A percentile compares a stretch with the other conserved stretches of the same genome.
phyloP scores from a whole-genome alignment of 2,113 vertebrate species.

The Dipodomys spectabilis region DNA sequence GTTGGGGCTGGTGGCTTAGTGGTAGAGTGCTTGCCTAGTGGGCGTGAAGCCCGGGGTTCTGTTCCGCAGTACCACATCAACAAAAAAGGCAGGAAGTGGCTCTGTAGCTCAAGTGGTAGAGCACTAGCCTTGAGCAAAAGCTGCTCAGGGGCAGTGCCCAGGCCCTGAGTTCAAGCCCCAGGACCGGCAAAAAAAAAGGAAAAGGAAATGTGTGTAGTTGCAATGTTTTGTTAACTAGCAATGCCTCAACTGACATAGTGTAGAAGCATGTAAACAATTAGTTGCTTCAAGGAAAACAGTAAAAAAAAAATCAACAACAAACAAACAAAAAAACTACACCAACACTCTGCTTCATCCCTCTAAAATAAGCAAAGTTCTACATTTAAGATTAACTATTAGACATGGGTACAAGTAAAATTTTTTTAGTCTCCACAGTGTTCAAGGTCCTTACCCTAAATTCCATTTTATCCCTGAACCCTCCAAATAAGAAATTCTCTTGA shows the following conservation, averaged over 20 bases:
- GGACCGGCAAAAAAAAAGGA: too few relatives aligned
- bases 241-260: not conserved
- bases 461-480: not conserved
- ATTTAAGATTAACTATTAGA: not conserved
- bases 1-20: too few relatives aligned
- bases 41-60: too few relatives aligned
- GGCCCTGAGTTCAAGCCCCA: too few relatives aligned
- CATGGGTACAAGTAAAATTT: not conserved
- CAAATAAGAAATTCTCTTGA: not conserved
- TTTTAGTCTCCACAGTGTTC: not conserved
- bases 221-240: not conserved
- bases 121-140: too few relatives aligned
- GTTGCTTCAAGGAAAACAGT: not conserved
- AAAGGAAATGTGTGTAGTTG: not conserved
- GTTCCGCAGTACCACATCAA: too few relatives aligned
- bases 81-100: too few relatives aligned
- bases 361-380: conserved; percentile 27
- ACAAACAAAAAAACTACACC: not conserved
- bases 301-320: not conserved
- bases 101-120: too few relatives aligned
- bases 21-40: too few relatives aligned
- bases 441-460: not conserved
- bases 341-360: not conserved
- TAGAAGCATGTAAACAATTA: not conserved
- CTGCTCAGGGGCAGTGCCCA: too few relatives aligned